These are phyloP conservation scores for Drosophila burlai DNA, from an alignment of 1,140 invertebrate genomes.

Conservation along the genomic window DNA sequence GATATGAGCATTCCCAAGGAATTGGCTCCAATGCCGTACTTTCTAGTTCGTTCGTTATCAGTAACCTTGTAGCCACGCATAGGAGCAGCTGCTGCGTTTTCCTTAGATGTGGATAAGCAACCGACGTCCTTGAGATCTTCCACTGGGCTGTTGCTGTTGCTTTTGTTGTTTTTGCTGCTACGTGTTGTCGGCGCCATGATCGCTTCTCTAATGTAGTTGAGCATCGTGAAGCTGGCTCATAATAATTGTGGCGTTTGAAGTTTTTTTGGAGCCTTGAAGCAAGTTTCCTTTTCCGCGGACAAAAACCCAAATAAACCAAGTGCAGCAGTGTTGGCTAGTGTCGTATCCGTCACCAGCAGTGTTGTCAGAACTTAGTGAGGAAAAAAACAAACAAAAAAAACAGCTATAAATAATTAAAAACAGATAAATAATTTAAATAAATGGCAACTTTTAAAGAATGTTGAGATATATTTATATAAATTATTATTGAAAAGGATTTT, in stretches of 20 bases:
- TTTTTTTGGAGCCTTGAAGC: slow-evolving; percentile 55
- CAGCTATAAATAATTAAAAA: not conserved
- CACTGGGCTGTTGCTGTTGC: slow-evolving; percentile 2
- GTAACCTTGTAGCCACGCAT: slow-evolving; percentile 91
- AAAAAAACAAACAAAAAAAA: not conserved
- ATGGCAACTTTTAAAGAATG: no score
- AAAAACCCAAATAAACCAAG: slow-evolving; percentile 50
- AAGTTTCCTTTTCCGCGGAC: slow-evolving; percentile 68
- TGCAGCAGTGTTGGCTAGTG: slow-evolving; percentile 27
- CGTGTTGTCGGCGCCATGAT: slow-evolving; percentile 79
- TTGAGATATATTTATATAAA: no score
- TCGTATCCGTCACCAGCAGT: not conserved
- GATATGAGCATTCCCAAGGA: slow-evolving; percentile 87
- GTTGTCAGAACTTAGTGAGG: not conserved
- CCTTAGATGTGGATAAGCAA: slow-evolving; percentile 3
- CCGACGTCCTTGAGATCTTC: slow-evolving; percentile 28
- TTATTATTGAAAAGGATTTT: no score
- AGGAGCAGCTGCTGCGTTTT: slow-evolving; percentile 35
- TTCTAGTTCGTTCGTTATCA: slow-evolving; percentile 87
- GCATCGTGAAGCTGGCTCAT: slow-evolving; percentile 46
- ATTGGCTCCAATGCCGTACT: slow-evolving; percentile 89
- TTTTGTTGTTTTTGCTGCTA: slow-evolving; percentile 47
- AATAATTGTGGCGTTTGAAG: slow-evolving; percentile 14
- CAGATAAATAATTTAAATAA: not conserved
- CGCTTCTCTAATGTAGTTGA: slow-evolving; percentile 74